Conservation (phyloP, 2,113 vertebrate species). For the Ramphastos sulfuratus region DNA sequence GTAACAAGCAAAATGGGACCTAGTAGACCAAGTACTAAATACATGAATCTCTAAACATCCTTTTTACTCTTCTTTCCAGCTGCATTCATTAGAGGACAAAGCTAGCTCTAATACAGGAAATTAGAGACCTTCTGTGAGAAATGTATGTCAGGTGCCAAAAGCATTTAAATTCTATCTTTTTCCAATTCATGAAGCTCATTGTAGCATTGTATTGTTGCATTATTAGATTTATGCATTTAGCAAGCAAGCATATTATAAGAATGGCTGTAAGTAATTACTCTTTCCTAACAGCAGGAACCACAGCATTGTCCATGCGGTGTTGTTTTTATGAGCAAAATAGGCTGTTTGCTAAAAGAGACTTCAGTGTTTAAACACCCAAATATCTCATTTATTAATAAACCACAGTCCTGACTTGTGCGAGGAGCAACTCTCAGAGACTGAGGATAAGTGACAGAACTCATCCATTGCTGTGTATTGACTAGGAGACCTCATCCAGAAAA, state of each 20-base stretch:
- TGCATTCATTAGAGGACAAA: conserved; percentile 43
- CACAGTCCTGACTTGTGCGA: background rate
- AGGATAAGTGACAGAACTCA: background rate
- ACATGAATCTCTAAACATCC: conserved; percentile 1
- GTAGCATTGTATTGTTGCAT: conserved; percentile 70
- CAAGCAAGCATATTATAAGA: conserved; percentile 64
- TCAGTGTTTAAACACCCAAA: conserved; percentile 19
- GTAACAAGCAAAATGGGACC: conserved; percentile 1
- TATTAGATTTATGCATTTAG: conserved; percentile 78
- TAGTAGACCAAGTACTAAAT: conserved; percentile 22
- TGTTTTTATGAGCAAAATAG: conserved; percentile 64
- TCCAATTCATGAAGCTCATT: conserved; percentile 74
- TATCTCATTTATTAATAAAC: conserved; percentile 38
- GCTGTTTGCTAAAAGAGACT: conserved; percentile 5
- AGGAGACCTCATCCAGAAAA: background rate
- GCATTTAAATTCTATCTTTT: conserved; percentile 73
- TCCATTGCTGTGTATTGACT: background rate
- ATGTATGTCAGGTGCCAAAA: conserved; percentile 73
- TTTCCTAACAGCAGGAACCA: conserved; percentile 67
- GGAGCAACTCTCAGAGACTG: background rate
- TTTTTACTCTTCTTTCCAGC: conserved; percentile 27
- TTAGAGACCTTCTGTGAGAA: conserved; percentile 68
- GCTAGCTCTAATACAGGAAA: conserved; percentile 65
- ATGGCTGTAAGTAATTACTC: conserved; percentile 72
- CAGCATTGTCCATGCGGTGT: conserved; percentile 64